These are phyloP conservation scores for Parnassius orleans DNA, from an alignment of 2,888 invertebrate genomes.

Conservation along the genomic window DNA sequence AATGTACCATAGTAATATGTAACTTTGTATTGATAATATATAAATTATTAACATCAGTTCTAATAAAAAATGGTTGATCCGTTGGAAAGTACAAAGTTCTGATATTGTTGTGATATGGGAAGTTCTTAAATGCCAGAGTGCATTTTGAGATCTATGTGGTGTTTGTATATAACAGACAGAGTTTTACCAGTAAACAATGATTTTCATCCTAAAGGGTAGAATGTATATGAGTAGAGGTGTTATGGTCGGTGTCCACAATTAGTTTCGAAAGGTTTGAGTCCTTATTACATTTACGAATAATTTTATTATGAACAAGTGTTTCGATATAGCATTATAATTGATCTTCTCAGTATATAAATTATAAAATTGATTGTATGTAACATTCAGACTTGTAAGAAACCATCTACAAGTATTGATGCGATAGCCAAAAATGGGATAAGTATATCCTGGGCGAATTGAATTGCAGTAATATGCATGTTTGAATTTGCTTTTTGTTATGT, in stretches of 20 bases:
- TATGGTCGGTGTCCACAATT: conserved; percentile 17
- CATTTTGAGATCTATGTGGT: conserved; percentile 32
- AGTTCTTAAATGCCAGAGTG: conserved; percentile 39
- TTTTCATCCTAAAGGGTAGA: neutral
- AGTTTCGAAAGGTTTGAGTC: no score
- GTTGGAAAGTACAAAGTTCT: conserved; percentile 59
- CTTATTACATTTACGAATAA: no score
- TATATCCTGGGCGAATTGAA: no score
- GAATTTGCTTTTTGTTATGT: conserved; percentile 8
- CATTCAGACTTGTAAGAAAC: no score
- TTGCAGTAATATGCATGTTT: neutral
- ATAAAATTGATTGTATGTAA: neutral
- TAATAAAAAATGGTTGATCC: conserved; percentile 39
- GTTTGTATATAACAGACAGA: neutral
- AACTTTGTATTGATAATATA: conserved; percentile 33
- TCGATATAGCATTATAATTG: no score
- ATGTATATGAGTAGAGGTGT: conserved; percentile 14
- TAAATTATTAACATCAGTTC: conserved; percentile 28
- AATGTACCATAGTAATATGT: conserved; percentile 34
- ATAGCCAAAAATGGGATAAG: no score
- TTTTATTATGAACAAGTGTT: neutral
- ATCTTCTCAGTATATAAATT: no score
- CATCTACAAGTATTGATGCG: no score
- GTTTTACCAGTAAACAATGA: neutral
- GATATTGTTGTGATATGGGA: conserved; percentile 46